These are phyloP conservation scores for Anarhynchus alexandrinus DNA, from an alignment of 2,113 vertebrate species.

Conservation along the genomic window DNA sequence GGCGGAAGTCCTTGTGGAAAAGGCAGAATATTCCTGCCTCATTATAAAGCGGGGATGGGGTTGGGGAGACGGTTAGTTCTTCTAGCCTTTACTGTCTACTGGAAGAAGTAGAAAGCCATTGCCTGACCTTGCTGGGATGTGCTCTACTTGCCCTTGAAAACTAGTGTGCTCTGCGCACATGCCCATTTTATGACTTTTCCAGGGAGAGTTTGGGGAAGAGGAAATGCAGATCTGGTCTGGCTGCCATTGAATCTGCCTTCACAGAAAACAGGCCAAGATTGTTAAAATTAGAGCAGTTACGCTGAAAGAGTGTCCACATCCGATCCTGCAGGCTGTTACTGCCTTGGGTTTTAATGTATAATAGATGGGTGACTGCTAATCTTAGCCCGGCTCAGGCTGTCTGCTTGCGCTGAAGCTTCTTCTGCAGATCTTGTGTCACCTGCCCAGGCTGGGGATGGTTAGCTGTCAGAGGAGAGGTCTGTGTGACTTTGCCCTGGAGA, in stretches of 20 bases:
- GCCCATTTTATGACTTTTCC: neutral
- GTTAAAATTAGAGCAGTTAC: constrained; percentile 34
- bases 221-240: neutral
- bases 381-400: neutral
- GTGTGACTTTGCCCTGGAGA: neutral
- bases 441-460: neutral
- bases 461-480: neutral
- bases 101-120: neutral
- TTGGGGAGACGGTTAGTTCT: neutral
- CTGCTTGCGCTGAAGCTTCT: neutral
- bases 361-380: constrained; percentile 34
- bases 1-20: neutral
- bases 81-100: neutral
- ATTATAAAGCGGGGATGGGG: neutral
- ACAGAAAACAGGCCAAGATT: constrained; percentile 5
- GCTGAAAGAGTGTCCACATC: neutral
- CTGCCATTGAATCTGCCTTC: neutral
- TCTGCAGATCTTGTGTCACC: neutral
- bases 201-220: neutral
- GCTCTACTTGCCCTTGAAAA: neutral
- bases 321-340: neutral
- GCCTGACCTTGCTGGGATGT: neutral
- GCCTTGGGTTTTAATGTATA: constrained; percentile 6
- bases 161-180: neutral
- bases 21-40: neutral